Conservation (phyloP, 2,113 vertebrate species). For the Oryzias javanicus region DNA sequence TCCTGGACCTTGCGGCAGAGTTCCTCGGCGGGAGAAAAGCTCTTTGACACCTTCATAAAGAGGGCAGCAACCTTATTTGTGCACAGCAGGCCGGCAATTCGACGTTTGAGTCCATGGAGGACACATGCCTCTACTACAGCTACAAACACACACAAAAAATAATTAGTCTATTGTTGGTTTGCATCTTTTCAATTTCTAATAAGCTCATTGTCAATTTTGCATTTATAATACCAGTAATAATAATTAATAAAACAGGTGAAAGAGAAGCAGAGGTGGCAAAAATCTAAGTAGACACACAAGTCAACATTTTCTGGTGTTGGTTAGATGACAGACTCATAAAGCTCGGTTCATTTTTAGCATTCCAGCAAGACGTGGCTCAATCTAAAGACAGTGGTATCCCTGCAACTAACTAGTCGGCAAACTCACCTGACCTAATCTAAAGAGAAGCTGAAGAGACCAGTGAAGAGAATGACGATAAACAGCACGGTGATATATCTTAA, state of each 20-base stretch:
- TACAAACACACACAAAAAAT: slow-evolving; percentile 54
- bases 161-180: slow-evolving; percentile 16
- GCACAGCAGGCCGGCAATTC: slow-evolving; percentile 92
- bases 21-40: slow-evolving; percentile 86
- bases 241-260: slow-evolving; percentile 1
- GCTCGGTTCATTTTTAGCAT: slow-evolving; percentile 46
- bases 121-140: slow-evolving; percentile 92
- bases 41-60: slow-evolving; percentile 95
- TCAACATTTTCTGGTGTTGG: slow-evolving; percentile 54
- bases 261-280: slow-evolving; percentile 43
- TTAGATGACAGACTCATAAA: slow-evolving; percentile 61
- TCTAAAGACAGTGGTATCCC: too few relatives aligned
- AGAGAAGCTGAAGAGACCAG: too few relatives aligned
- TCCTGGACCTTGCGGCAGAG: slow-evolving; percentile 93
- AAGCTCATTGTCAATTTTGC: neutral
- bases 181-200: neutral
- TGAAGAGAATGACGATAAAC: too few relatives aligned
- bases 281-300: slow-evolving; percentile 45
- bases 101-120: slow-evolving; percentile 86
- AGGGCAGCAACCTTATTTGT: slow-evolving; percentile 95
- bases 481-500: too few relatives aligned
- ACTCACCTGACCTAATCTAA: too few relatives aligned
- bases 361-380: too few relatives aligned
- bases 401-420: too few relatives aligned
- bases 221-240: slow-evolving; percentile 18